Evolutionary conservation across 2,888 invertebrate genomes (phyloP).

Genomic region (Megalurothrips usitatus): DNA sequence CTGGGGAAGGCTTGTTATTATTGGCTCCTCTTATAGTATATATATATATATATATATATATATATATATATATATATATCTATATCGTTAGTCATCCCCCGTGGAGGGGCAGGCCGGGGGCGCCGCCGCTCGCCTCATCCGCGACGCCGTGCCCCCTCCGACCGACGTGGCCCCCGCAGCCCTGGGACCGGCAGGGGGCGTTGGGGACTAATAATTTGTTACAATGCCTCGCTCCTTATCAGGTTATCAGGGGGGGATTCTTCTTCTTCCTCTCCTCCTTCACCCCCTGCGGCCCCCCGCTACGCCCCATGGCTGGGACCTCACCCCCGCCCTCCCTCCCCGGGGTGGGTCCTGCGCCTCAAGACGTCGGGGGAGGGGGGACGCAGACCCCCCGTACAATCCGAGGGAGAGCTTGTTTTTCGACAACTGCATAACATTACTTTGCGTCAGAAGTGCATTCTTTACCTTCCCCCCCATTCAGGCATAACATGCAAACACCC

Average conservation of each 20-base stretch:
- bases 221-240: slow-evolving; percentile 22
- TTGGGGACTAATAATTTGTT: slow-evolving; percentile 26
- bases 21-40: slow-evolving; percentile 1
- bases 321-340: not conserved
- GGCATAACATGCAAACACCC: too few species aligned
- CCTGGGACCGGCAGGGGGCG: slow-evolving; percentile 6
- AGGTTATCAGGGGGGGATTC: slow-evolving; percentile 24
- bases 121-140: not conserved
- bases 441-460: too few species aligned
- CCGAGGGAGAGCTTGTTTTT: too few species aligned
- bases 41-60: not conserved
- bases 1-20: not conserved
- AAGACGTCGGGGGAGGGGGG: too few species aligned
- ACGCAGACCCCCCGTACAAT: too few species aligned
- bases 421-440: too few species aligned
- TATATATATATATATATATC: slow-evolving; percentile 3
- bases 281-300: not conserved
- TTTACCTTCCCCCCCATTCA: too few species aligned
- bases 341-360: not conserved
- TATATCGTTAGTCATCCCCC: slow-evolving; percentile 14
- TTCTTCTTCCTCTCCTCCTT: not conserved
- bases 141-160: not conserved
- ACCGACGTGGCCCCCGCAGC: not conserved
- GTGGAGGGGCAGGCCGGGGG: not conserved
- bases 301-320: not conserved